Evolutionary conservation across 2,888 invertebrate genomes (phyloP).

Genomic region (Hydriomena furcata): DNA sequence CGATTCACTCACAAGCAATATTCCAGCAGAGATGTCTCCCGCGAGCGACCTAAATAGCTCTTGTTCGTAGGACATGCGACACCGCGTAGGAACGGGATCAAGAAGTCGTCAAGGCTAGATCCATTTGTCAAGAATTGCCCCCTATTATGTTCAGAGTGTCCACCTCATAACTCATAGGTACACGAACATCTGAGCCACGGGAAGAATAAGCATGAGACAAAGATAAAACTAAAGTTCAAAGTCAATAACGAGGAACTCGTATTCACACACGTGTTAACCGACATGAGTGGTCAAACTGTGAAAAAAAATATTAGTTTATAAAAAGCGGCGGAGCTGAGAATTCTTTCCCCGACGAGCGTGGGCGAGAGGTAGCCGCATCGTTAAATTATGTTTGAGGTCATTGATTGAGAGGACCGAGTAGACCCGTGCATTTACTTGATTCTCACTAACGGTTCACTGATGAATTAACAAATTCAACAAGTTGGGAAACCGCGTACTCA

Average conservation of each 20-base stretch:
- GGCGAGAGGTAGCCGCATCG: conserved; percentile 68
- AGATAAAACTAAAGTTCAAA: conserved; percentile 37
- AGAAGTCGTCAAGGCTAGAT: conserved; percentile 78
- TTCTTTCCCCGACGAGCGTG: conserved; percentile 52
- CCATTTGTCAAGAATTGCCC: conserved; percentile 74
- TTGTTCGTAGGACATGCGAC: conserved; percentile 60
- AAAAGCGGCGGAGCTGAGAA: conserved; percentile 55
- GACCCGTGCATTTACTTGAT: conserved; percentile 38
- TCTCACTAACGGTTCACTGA: conserved; percentile 52
- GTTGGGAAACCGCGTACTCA: conserved; percentile 39
- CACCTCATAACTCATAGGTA: conserved; percentile 37
- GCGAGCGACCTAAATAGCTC: conserved; percentile 66
- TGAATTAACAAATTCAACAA: conserved; percentile 43
- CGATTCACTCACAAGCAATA: conserved; percentile 41
- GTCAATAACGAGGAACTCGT: conserved; percentile 43
- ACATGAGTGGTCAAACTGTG: conserved; percentile 45
- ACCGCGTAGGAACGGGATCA: conserved; percentile 74
- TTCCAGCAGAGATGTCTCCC: conserved; percentile 56
- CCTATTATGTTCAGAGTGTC: conserved; percentile 39
- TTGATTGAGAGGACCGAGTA: conserved; percentile 63
- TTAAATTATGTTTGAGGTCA: conserved; percentile 74
- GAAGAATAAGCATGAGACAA: conserved; percentile 36
- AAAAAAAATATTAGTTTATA: conserved; percentile 57
- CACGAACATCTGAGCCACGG: conserved; percentile 33
- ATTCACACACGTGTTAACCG: conserved; percentile 38